phyloP scores from a whole-genome alignment of 2,888 invertebrate genomes.

The Leptopterna dolabrata region DNA sequence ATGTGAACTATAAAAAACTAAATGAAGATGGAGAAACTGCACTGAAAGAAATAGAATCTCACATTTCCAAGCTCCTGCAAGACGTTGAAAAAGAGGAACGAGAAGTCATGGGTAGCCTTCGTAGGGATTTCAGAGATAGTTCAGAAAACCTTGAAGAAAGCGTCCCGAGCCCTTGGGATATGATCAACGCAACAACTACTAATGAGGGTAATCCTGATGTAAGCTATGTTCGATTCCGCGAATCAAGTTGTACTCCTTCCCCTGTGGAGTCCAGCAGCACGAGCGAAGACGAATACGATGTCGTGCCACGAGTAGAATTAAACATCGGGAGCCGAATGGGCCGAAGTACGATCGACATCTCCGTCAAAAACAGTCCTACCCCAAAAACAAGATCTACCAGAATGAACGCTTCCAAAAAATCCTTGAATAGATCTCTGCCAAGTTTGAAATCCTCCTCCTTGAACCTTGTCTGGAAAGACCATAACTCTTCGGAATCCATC shows the following conservation, averaged over 20 bases:
- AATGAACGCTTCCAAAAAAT: conserved; percentile 4
- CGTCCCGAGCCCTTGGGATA: not conserved
- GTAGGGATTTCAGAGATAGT: conserved; percentile 27
- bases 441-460: conserved; percentile 35
- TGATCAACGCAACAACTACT: not conserved
- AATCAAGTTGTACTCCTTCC: conserved; percentile 47
- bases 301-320: conserved; percentile 35
- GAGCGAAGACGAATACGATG: conserved; percentile 52
- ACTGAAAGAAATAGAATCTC: conserved; percentile 55
- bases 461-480: conserved; percentile 18
- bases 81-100: conserved; percentile 56
- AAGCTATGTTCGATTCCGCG: conserved; percentile 34
- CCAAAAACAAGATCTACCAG: not conserved
- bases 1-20: not conserved
- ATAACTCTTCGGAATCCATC: conserved; percentile 30
- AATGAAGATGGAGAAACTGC: conserved; percentile 38
- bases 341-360: conserved; percentile 56
- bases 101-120: conserved; percentile 44
- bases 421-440: conserved; percentile 55
- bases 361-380: conserved; percentile 31
- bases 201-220: not conserved
- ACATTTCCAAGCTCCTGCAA: conserved; percentile 48
- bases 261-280: conserved; percentile 48
- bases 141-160: not conserved
- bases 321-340: conserved; percentile 49